Evolutionary conservation across 2,888 invertebrate genomes (phyloP), one percentile per base, ranked within the genome.

Genomic region (Miltochrista miniata): DNA sequence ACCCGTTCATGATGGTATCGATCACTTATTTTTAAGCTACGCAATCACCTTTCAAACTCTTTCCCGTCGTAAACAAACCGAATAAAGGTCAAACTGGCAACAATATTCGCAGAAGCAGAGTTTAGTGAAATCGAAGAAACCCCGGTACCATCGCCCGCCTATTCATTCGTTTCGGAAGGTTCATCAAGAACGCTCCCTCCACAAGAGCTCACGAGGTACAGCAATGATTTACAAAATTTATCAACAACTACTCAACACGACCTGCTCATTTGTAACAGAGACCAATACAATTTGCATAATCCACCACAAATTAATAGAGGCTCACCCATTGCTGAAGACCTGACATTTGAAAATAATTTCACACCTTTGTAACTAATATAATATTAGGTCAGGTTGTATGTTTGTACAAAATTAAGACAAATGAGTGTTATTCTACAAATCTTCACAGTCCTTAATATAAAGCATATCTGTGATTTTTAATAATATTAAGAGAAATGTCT

Each of bases 11-110:
- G 34, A 34, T 34, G 34, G 34, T 33, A 33, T 33, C n/a, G 30
- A 30, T 30, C 41, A 41, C 41, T 41, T 41, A 41, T 41, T 41
- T 41, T 29, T 41, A 41, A 41, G 41, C 41, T 41, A 41, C 41
- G 41, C 41, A 41, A 41, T 24, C 41, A 41, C 41, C 41, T 39
- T 30, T 30, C 5, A 30, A 30, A 30, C 30, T 30, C 30, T 30
- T 30, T 30, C 30, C 30, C 39, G 24, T 15, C 39, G 39, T 39
- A 39, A 39, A 39, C 39, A 39, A 39, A 39, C 39, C 39, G 39
- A 39, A 39, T 39, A 39, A 39, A 39, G 15, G 39, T 39, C 18
- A 39, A 39, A 15, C 39, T 39, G 39, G 39, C 39, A 39, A 39
- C 39, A 15, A 39, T 39, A 39, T 39, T 39, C 39, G 39, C 39